Base-by-base conservation (phyloP, 1,140 invertebrate species). In the Fopius arisanus region DNA sequence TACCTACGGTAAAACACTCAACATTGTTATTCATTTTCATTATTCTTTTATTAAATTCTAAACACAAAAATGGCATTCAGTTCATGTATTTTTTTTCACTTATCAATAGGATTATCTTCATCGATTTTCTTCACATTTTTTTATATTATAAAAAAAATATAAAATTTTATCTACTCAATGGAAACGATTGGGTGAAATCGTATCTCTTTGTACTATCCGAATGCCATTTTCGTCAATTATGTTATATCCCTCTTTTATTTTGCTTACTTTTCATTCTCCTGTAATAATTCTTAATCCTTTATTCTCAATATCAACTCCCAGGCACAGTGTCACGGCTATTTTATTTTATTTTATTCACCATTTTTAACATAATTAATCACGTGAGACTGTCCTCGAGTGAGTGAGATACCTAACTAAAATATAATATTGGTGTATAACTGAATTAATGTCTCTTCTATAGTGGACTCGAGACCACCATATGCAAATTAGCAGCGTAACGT, bases 171-270 rank as follows among this genome's bases (percentile, higher is more conserved):
- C 82, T 88, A 87, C 82, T 81, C 79, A 83, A 83, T 84, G 80
- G 79, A 86, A 86, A 84, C 79, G 81, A 83, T 82, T 78, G 81
- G 9, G 41, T 73, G 77, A 83, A 83, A 85, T 82, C 80, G 80
- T 84, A 79, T 81, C 77, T 78, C 68, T 87, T 88, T 88, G 86
- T 88, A 88, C 86, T 88, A 80, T 86, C 87, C 86, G 86, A 88
- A 88, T 88, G 87, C 87, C 87, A 88, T 87, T 88, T 88, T 85
- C 62, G 67, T 73, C 7, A 73, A 77, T 73, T 87, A 87, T 84
- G 77, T 85, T 87, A 86, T 75, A 80, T 63, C 37, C 16, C 54
- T 72, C 21, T 43, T 31, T 68, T 73, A 62, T 41, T 63, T 72
- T 70, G 21, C 33, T 65, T 41, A 19, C 40, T 66, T 40, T 48